A percentile compares a stretch with the other conserved stretches of the same genome.
These are phyloP conservation scores for Vombatus ursinus DNA, from an alignment of 2,113 vertebrate genomes.

Conservation along the genomic window DNA sequence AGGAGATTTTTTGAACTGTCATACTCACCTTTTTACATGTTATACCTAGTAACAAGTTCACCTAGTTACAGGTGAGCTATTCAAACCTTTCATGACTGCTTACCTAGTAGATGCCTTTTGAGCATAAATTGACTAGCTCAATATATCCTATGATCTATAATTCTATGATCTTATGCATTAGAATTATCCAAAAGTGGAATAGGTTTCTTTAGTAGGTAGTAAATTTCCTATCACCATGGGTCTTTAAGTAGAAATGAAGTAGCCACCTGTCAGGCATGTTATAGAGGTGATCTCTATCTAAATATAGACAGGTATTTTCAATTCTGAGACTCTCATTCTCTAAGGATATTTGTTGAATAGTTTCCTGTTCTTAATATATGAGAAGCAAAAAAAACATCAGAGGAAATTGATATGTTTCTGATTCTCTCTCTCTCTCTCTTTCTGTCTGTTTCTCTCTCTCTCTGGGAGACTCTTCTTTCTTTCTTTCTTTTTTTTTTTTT, in stretches of 20 bases:
- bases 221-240: not conserved
- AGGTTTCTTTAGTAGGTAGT: not conserved
- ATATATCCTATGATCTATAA: not conserved
- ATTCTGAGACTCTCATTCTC: not conserved
- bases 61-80: not conserved
- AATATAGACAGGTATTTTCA: not conserved
- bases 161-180: not conserved
- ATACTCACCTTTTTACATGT: not conserved
- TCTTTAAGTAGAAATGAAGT: not conserved
- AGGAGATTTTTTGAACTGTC: not conserved
- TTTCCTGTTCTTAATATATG: not conserved
- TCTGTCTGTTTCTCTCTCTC: no score
- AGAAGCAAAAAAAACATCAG: not conserved
- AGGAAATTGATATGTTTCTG: not conserved
- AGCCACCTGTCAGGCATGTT: not conserved
- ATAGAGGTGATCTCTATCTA: not conserved
- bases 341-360: not conserved
- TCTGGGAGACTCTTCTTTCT: no score
- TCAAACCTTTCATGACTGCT: not conserved
- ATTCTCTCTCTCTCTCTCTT: not conserved
- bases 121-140: not conserved
- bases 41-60: not conserved
- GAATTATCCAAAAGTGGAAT: not conserved
- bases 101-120: not conserved
- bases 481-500: no score